Evolutionary conservation across 2,888 invertebrate genomes (phyloP).

Genomic region (Microchrysa polita): DNA sequence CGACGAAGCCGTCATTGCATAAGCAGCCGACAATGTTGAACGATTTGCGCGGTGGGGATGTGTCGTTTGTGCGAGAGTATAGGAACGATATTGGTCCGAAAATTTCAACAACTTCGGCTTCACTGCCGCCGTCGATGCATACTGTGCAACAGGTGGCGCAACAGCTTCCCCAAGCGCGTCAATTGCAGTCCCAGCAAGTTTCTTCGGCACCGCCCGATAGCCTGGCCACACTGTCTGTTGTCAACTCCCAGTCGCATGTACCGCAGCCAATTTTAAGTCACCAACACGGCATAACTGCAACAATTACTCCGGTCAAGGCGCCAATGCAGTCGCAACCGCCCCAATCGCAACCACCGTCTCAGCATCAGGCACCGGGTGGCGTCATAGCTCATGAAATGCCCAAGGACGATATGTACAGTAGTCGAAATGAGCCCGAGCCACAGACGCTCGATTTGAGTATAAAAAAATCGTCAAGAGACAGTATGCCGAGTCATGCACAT

Average conservation of each 20-base stretch:
- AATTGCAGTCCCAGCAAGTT: constrained; percentile 47
- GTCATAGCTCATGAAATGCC: constrained; percentile 54
- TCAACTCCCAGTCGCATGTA: constrained; percentile 65
- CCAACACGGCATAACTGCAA: constrained; percentile 68
- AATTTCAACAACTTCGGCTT: constrained; percentile 56
- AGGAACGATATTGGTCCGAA: constrained; percentile 60
- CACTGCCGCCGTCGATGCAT: constrained; percentile 54
- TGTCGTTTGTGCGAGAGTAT: constrained; percentile 64
- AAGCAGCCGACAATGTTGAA: constrained; percentile 42
- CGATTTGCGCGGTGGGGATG: constrained; percentile 56
- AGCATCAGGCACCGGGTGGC: constrained; percentile 62
- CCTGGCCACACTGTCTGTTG: constrained; percentile 77
- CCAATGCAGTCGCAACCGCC: constrained; percentile 50
- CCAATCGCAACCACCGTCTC: constrained; percentile 57
- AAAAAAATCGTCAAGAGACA: constrained; percentile 72
- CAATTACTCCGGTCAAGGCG: constrained; percentile 70
- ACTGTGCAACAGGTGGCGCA: constrained; percentile 35
- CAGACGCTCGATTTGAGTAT: constrained; percentile 80
- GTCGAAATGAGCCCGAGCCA: constrained; percentile 70
- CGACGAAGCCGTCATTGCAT: constrained; percentile 54
- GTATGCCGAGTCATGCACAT: constrained; percentile 56
- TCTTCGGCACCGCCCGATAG: constrained; percentile 60
- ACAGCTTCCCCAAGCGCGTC: constrained; percentile 44
- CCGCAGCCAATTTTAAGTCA: constrained; percentile 58
- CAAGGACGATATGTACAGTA: constrained; percentile 53